Conservation (phyloP, 2,888 invertebrate genomes). For the Noctua comes region DNA sequence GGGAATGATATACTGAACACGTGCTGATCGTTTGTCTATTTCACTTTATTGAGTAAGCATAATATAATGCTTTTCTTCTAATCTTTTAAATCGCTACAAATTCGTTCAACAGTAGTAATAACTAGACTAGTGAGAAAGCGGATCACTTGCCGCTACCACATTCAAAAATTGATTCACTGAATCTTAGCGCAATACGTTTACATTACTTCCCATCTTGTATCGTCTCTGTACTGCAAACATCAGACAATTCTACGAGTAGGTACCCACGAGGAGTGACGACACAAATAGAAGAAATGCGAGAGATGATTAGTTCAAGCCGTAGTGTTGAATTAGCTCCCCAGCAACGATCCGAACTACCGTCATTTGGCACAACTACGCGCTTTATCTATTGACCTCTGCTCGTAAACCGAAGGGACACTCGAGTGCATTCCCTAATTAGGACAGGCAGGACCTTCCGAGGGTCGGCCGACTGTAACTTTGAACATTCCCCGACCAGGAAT, state of each 20-base stretch:
- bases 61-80: no score
- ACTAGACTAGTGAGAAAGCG: not conserved
- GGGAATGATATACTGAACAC: no score
- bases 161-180: not conserved
- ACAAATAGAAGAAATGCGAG: constrained; percentile 29
- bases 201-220: not conserved
- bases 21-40: no score
- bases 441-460: constrained; percentile 55
- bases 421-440: constrained; percentile 68
- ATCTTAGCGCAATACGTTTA: no score
- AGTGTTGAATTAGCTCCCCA: constrained; percentile 40
- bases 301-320: constrained; percentile 45
- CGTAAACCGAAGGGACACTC: constrained; percentile 68
- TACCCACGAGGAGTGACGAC: not conserved
- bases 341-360: constrained; percentile 57
- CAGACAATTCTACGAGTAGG: not conserved
- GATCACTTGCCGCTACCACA: not conserved
- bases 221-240: not conserved
- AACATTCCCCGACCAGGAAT: constrained; percentile 65
- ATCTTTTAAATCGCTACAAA: not conserved
- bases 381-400: constrained; percentile 65
- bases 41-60: no score
- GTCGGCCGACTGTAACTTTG: constrained; percentile 60
- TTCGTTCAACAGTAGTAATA: not conserved
- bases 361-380: constrained; percentile 59